These are phyloP conservation scores for Callocephalon fimbriatum DNA, from an alignment of 2,113 vertebrate genomes.

Conservation along the genomic window DNA sequence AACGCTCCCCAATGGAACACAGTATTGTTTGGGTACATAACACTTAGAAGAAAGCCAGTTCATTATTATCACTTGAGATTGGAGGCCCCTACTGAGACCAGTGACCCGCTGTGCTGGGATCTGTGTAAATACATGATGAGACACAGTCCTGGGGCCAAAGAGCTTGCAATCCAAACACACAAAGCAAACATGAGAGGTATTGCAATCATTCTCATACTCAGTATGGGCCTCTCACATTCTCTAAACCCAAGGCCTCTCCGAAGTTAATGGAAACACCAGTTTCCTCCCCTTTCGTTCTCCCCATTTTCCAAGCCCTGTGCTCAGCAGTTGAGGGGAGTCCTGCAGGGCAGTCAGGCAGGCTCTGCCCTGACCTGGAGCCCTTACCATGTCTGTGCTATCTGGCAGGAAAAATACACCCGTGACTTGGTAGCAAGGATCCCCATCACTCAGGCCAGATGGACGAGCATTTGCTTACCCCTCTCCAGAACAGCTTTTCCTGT, in stretches of 20 bases:
- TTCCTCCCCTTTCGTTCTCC: background rate
- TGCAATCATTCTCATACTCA: background rate
- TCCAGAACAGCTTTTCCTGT: background rate
- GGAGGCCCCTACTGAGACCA: constrained; percentile 2
- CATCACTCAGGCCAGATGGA: background rate
- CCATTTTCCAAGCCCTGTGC: background rate
- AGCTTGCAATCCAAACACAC: constrained; percentile 41
- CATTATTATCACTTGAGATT: constrained; percentile 52
- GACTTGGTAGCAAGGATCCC: background rate
- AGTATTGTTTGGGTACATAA: constrained; percentile 48
- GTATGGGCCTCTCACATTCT: background rate
- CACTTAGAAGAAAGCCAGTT: constrained; percentile 33
- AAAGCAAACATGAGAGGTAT: constrained; percentile 48
- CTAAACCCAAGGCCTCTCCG: background rate
- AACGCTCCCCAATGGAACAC: constrained; percentile 9
- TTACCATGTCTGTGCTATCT: rapidly evolving
- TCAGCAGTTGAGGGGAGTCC: background rate
- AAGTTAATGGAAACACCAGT: background rate
- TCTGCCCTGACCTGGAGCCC: background rate
- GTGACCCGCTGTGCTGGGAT: constrained; percentile 20
- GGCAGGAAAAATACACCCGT: background rate
- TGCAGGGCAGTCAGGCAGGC: background rate
- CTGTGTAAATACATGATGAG: constrained; percentile 47
- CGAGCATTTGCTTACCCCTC: background rate
- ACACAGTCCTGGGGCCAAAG: constrained; percentile 39